These are phyloP conservation scores for Drosophila anceps DNA, from an alignment of 2,888 invertebrate genomes.

Conservation along the genomic window DNA sequence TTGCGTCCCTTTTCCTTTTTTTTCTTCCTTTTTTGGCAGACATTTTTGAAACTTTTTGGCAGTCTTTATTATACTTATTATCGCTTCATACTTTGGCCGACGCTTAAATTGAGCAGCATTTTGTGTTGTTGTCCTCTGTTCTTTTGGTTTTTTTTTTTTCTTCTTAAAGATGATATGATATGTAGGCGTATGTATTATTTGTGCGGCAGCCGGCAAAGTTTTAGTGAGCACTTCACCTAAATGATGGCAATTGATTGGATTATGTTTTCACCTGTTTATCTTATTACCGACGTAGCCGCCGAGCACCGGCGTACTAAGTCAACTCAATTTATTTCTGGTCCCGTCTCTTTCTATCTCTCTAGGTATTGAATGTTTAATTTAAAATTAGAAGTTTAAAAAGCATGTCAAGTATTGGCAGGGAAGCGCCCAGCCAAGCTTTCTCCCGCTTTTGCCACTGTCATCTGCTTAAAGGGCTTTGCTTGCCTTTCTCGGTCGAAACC, in stretches of 20 bases:
- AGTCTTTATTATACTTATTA: slow-evolving; percentile 80
- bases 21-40: slow-evolving; percentile 5
- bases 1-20: slow-evolving; percentile 10
- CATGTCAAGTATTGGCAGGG: neutral
- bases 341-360: neutral
- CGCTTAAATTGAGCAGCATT: slow-evolving; percentile 60
- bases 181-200: slow-evolving; percentile 12
- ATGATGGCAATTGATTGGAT: slow-evolving; percentile 54
- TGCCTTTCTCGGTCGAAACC: neutral
- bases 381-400: neutral
- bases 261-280: slow-evolving; percentile 48
- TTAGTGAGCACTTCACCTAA: slow-evolving; percentile 43
- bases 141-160: neutral
- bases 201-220: slow-evolving; percentile 36
- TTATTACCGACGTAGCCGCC: slow-evolving; percentile 14
- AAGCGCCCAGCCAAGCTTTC: neutral
- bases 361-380: neutral
- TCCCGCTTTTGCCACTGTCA: neutral
- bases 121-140: slow-evolving; percentile 16
- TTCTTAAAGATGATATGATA: slow-evolving; percentile 3
- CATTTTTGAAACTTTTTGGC: slow-evolving; percentile 69
- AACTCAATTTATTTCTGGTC: neutral
- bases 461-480: neutral
- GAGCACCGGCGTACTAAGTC: neutral
- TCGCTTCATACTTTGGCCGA: slow-evolving; percentile 66